Evolutionary conservation across 2,888 invertebrate species (phyloP), one percentile per base, ranked within the genome.

Genomic region (Polyploca ridens): DNA sequence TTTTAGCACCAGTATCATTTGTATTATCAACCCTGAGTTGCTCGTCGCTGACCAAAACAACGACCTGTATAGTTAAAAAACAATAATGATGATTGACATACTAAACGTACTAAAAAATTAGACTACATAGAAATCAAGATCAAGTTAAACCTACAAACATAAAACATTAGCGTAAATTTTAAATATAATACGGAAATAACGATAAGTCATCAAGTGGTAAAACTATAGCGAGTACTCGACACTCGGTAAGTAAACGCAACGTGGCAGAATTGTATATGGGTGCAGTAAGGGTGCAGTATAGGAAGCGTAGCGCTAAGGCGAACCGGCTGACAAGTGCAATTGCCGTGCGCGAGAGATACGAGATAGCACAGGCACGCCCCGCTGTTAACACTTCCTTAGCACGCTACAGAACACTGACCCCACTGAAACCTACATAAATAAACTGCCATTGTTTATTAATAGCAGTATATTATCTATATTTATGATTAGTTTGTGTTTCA

Each of bases 341-440:
- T 84, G 87, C 78, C 77, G 74, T 81, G 78, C 79, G 79, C 81
- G 74, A 88, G 90, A 90, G 90, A 90, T 90, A 86, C 83, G 76
- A 90, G 90, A 91, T 90, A 90, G 88, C 86, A 77, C 86, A 87
- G 87, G 85, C 86, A 83, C 89, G 86, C 87, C 87, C 85, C 77
- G 82, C 78, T 87, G 87, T 88, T 90, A 90, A 89, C 89, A 88
- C 90, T 85, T 86, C 83, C 85, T 78, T 69, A 74, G 79, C 88
- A 90, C 89, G 89, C 87, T 72, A 89, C 74, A 70, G 84, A 77
- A 75, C 87, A 78, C 81, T 79, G 88, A 83, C 83, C 85, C 69
- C 80, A 75, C 75, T 74, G 72, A 74, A 71, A 74, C 70, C 72
- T 75, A 68, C 75, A 75, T 70, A 67, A 69, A 70, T 62, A 63